Percentiles rank a stretch among this genome's conserved stretches.
Conservation (phyloP, 2,113 vertebrate species). For the Peromyscus maniculatus region DNA sequence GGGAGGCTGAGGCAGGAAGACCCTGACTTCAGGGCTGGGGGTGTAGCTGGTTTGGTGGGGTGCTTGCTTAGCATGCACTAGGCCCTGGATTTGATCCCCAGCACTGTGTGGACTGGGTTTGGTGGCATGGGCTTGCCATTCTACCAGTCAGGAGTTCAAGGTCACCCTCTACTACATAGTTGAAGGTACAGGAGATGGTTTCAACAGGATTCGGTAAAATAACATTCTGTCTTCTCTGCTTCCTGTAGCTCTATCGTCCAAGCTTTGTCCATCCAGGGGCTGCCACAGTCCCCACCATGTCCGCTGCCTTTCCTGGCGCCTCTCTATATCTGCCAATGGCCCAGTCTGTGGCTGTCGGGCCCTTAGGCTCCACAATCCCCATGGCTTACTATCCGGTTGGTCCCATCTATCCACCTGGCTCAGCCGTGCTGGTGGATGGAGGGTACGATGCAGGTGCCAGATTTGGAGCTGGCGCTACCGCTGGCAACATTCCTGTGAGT, state of each 20-base stretch:
- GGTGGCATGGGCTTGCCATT: neutral
- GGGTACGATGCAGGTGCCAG: slow-evolving; percentile 95
- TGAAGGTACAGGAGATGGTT: neutral
- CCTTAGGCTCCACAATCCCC: slow-evolving; percentile 93
- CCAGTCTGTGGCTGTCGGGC: slow-evolving; percentile 91
- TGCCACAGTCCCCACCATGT: slow-evolving; percentile 93
- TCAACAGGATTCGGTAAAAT: neutral
- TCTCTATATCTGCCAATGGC: slow-evolving; percentile 95
- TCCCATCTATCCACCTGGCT: slow-evolving; percentile 92
- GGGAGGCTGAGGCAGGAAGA: neutral
- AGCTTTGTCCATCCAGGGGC: slow-evolving; percentile 95
- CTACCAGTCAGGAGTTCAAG: neutral
- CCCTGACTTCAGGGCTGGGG: neutral
- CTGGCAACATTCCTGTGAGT: slow-evolving; percentile 95
- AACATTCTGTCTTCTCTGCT: slow-evolving; percentile 39
- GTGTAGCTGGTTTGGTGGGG: neutral
- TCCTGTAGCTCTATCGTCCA: slow-evolving; percentile 94
- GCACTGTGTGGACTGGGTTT: neutral
- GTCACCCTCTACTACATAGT: neutral
- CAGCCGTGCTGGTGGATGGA: slow-evolving; percentile 94
- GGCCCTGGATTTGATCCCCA: neutral
- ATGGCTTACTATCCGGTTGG: slow-evolving; percentile 97
- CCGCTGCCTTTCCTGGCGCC: slow-evolving; percentile 92
- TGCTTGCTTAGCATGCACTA: neutral
- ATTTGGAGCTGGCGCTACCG: slow-evolving; percentile 90